Base-by-base conservation (phyloP, 2,888 invertebrate genomes). In the Sinotaia quadrata region DNA sequence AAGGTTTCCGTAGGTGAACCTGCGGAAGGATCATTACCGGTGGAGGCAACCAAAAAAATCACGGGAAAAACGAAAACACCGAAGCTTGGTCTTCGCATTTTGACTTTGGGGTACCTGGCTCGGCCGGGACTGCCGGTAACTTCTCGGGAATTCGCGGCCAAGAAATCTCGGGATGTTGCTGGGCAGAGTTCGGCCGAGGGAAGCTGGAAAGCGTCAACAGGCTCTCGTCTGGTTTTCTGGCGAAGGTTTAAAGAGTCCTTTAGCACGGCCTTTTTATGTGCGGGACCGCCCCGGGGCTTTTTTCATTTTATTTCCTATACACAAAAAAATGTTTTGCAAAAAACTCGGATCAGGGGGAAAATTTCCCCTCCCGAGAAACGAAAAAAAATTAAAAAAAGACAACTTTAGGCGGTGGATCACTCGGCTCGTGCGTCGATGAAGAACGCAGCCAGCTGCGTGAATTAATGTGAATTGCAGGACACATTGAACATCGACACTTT, bases 1-100 rank as follows among this genome's bases (percentile, higher is more conserved):
- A 91, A 91, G 91, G 91, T 91, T 90, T 91, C 91, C 90, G 91
- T 91, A 91, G 91, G 91, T 90, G 91, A 91, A 91, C 91, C 91
- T 91, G 90, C 90, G 84, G 87, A 88, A 84, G 88, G 89, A 89
- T 88, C 87, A 88, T 85, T 88, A 85, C 63, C 78, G 79, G n/a
- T 29, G 18, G 41, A 8, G 8, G 18, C 10, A 41, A 18, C 41
- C 18, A 41, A n/a, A n/a, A n/a, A n/a, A n/a, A n/a, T n/a, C n/a
- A n/a, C 18, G 41, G 18, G 41, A 41, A 12, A 18, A 41, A 41
- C 41, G 10, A 8, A 41, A 41, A 12, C 10, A 18, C 41, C 41
- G 10, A 18, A 41, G 10, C 41, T 18, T 8, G 41, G 41, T 8
- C 10, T 41, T 8, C 10, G 10, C 41, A 41, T 12, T 37, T 29